Base-by-base conservation (phyloP, 2,888 invertebrate genomes). In the Ophonus ardosiacus region DNA sequence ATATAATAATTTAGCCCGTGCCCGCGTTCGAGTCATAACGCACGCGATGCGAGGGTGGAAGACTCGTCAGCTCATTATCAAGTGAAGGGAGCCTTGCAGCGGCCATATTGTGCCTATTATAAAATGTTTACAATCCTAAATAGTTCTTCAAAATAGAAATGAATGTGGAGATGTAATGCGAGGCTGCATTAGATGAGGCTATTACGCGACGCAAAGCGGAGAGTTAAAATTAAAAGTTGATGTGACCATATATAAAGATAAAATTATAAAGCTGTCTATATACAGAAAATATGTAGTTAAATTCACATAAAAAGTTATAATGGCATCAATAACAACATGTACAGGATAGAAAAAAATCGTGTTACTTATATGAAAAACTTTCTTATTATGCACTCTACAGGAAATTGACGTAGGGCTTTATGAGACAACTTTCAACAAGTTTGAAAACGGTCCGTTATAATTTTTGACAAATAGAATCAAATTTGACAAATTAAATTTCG, bases 51-150 rank as follows among this genome's bases (percentile, higher is more conserved):
- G 78, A 57, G 57, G 87, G 57, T n/a, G 15, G 57, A 31, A 10
- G 57, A 87, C 88, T 89, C 88, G 89, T 89, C 88, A 87, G 89
- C 90, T 90, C 89, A 90, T 90, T 90, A 90, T 88, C 88, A 88
- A 87, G 88, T 61, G 74, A 74, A 74, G 13, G n/a, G 31, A 57
- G 56, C 31, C 68, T 24, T 10, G 10, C 38, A 40, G 83, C 83
- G 21, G 83, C 83, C 83, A 83, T 83, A 76, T 76, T 83, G 82
- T 59, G 51, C 31, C 43, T 71, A 82, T 74, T 82, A 82, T 82
- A 71, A 59, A 71, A 82, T 71, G 82, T 82, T 82, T 82, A 82
- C 82, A 82, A 74, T 82, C 56, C 8, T 51, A 51, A 51, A 51
- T 51, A 51, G 10, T 51, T 51, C 43, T 51, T 8, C 43, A 51